Base-by-base conservation (phyloP, 2,797 vertebrate species). In the Erethizon dorsatum region DNA sequence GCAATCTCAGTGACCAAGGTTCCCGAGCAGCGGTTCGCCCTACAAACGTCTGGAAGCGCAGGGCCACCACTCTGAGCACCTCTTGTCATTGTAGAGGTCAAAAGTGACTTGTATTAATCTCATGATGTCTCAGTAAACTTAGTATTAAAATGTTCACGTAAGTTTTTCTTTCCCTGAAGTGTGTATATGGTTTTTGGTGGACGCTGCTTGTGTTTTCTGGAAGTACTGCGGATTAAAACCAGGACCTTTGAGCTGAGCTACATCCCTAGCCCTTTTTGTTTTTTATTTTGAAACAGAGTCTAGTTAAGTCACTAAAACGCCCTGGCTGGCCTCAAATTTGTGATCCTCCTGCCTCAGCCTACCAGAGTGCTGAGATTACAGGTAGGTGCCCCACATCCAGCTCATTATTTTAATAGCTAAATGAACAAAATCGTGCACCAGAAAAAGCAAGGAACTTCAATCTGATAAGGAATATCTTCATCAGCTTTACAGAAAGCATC, bases 121-220 rank as follows among this genome's bases (percentile, higher is more conserved):
- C 3, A 18, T 3, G 17, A 37, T 18, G 7, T 8, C n/a, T 18
- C 65, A n/a, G 4, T 69, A 69, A n/a, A 37, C 3, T 37, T 69
- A n/a, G 65, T 18, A 37, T 69, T 69, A 10, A 67, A 33, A 37
- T 37, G 3, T 69, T 37, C 9, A 37, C 37, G 2, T 37, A n/a
- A 69, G 33, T 8, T 37, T 69, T 18, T 69, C 65, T 31, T 37
- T 9, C 20, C 65, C 65, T 20, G 33, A 69, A 17, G 8, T n/a
- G 33, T 18, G 15, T 8, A 17, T 8, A 18, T 17, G 2, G n/a
- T 67, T 67, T n/a, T n/a, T 17, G 6, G 65, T 0, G 1, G 33
- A 20, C 33, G n/a, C n/a, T 69, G 65, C 33, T 1, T 4, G 3
- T 37, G 17, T 9, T 2, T 20, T 2, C 65, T 3, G 15, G 65